Percentiles rank a stretch among this genome's conserved stretches.
Evolutionary conservation across 2,888 invertebrate species (phyloP).

Genomic region (Fissipunctia ypsillon): DNA sequence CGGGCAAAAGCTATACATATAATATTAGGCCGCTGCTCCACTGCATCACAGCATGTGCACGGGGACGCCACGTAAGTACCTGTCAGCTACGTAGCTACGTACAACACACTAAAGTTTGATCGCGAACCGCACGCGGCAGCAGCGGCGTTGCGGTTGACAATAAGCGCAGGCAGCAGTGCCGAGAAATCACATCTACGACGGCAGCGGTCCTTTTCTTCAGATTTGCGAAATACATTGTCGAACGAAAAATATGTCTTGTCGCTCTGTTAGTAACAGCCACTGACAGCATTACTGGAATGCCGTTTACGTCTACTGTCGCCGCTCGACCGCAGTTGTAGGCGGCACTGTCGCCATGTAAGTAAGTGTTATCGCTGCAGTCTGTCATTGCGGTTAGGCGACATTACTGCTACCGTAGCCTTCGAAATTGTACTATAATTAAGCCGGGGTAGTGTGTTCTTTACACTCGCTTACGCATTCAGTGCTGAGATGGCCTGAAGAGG

Average conservation of each 20-base stretch:
- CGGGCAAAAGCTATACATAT: too few relatives aligned
- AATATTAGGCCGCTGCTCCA: too few relatives aligned
- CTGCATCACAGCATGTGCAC: too few relatives aligned
- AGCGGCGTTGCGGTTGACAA: not conserved
- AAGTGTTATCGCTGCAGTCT: not conserved
- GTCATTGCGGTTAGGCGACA: not conserved
- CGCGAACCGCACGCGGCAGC: not conserved
- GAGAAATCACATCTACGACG: not conserved
- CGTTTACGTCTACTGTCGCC: too few relatives aligned
- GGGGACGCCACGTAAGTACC: too few relatives aligned
- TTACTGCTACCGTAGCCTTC: not conserved
- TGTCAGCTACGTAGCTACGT: too few relatives aligned
- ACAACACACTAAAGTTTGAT: too few relatives aligned
- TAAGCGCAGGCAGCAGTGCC: not conserved
- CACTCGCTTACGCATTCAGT: not conserved
- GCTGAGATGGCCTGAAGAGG: not conserved
- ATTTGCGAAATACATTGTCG: too few relatives aligned
- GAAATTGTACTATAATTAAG: not conserved
- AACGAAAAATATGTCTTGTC: too few relatives aligned
- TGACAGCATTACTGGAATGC: too few relatives aligned
- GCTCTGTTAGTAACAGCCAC: too few relatives aligned
- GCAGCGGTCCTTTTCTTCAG: not conserved
- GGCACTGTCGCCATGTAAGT: not conserved
- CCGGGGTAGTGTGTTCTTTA: not conserved
- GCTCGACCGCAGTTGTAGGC: too few relatives aligned